These are phyloP conservation scores for Atta texana DNA, from an alignment of 1,140 invertebrate genomes.

Conservation along the genomic window DNA sequence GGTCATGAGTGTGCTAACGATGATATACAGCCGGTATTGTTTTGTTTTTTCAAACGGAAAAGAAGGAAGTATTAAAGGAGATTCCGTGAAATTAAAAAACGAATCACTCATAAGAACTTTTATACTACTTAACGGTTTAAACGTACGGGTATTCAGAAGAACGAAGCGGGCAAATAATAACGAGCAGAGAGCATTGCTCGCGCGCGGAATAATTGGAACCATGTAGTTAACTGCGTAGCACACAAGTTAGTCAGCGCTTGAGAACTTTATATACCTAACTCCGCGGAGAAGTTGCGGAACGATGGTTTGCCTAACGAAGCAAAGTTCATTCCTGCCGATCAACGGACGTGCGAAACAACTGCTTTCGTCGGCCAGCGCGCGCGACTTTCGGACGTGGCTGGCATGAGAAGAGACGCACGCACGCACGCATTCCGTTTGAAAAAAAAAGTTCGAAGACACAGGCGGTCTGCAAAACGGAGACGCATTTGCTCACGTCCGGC, in stretches of 20 bases:
- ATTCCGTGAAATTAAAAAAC: slow-evolving; percentile 3
- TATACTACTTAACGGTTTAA: slow-evolving; percentile 6
- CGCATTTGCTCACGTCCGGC: slow-evolving; percentile 9
- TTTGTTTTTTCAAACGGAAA: not conserved
- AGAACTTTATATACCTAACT: slow-evolving; percentile 39
- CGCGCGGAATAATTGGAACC: slow-evolving; percentile 53
- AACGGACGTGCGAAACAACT: slow-evolving; percentile 13
- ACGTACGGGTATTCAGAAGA: slow-evolving; percentile 36
- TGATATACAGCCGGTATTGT: slow-evolving; percentile 34
- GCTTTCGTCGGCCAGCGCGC: not conserved
- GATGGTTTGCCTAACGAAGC: slow-evolving; percentile 55
- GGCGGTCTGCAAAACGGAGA: not conserved
- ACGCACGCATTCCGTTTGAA: not conserved
- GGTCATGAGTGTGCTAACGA: slow-evolving; percentile 9
- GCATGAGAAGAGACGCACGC: slow-evolving; percentile 25
- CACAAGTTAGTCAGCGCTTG: slow-evolving; percentile 10
- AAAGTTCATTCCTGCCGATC: slow-evolving; percentile 33
- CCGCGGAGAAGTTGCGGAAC: slow-evolving; percentile 38
- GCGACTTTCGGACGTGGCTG: slow-evolving; percentile 23
- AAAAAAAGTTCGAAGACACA: not conserved
- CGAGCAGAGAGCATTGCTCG: slow-evolving; percentile 23
- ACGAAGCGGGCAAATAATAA: slow-evolving; percentile 48
- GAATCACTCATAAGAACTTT: slow-evolving; percentile 15
- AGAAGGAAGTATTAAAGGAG: not conserved
- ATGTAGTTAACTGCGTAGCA: slow-evolving; percentile 27